Conservation (phyloP, 2,888 invertebrate genomes). For the Dascillus cervinus region DNA sequence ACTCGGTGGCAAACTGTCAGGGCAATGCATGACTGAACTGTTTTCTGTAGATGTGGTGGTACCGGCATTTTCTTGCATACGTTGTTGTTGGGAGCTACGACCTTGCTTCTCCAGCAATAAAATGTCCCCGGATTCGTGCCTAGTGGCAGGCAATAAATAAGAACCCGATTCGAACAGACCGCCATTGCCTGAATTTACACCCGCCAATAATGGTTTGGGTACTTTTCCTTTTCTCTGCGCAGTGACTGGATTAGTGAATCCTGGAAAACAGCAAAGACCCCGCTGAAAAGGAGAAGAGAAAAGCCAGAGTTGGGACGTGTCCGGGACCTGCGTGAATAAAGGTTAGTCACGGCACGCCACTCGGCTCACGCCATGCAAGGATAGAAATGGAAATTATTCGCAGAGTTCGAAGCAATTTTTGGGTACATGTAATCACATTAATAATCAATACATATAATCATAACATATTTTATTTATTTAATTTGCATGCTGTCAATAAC, state of each 20-base stretch:
- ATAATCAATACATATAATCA: background rate
- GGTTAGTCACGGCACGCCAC: constrained; percentile 48
- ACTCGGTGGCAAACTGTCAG: constrained; percentile 62
- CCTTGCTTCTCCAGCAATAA: constrained; percentile 70
- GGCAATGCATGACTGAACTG: constrained; percentile 30
- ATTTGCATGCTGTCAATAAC: constrained; percentile 5
- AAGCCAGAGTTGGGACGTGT: constrained; percentile 42
- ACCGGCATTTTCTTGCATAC: constrained; percentile 47
- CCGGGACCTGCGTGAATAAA: constrained; percentile 41
- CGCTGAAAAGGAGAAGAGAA: constrained; percentile 62
- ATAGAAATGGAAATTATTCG: constrained; percentile 2
- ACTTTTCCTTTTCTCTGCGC: constrained; percentile 68
- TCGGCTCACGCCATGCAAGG: constrained; percentile 31
- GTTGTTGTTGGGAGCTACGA: constrained; percentile 66
- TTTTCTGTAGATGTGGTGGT: constrained; percentile 18
- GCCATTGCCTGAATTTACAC: constrained; percentile 44
- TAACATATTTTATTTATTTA: constrained; percentile 1
- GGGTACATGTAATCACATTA: constrained; percentile 1
- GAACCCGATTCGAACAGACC: constrained; percentile 26
- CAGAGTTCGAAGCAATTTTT: constrained; percentile 5
- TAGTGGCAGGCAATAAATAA: constrained; percentile 29
- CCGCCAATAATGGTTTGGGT: constrained; percentile 66
- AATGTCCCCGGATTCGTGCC: constrained; percentile 58
- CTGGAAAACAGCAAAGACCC: constrained; percentile 80
- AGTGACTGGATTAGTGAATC: constrained; percentile 69